Conservation (phyloP, 2,797 vertebrate species). For the Syngnathus rostellatus region DNA sequence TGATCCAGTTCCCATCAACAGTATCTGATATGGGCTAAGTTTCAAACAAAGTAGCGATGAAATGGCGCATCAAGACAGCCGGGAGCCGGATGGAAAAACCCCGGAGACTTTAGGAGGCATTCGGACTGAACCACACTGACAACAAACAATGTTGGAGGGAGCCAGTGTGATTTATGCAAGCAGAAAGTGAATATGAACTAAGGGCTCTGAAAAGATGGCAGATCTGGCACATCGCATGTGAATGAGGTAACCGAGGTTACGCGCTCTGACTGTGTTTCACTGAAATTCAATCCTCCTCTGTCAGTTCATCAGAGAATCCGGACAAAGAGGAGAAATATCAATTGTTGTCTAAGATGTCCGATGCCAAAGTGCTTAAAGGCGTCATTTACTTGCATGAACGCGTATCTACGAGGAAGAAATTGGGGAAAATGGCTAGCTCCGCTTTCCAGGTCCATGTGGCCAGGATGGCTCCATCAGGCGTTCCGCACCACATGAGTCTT, state of each 20-base stretch:
- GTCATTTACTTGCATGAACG: conserved; percentile 8
- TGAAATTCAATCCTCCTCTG: conserved; percentile 30
- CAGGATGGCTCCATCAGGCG: conserved; percentile 15
- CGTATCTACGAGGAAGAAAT: neutral
- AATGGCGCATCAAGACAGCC: conserved; percentile 22
- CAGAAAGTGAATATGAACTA: conserved; percentile 45
- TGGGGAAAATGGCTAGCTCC: conserved; percentile 9
- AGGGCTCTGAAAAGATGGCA: conserved; percentile 27
- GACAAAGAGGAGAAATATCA: conserved; percentile 14
- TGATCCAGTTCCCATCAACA: neutral
- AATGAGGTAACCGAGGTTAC: conserved; percentile 37
- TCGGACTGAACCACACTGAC: conserved; percentile 38
- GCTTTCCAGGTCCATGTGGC: conserved; percentile 12
- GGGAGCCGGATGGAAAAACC: conserved; percentile 26
- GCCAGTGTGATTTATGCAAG: conserved; percentile 37
- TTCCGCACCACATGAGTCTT: conserved; percentile 6
- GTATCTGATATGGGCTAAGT: conserved; percentile 4
- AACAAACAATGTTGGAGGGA: conserved; percentile 30
- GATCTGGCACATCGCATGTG: conserved; percentile 35
- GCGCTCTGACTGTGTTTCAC: conserved; percentile 25
- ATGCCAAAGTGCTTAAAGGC: conserved; percentile 18
- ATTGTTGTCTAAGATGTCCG: neutral
- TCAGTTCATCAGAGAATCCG: conserved; percentile 8
- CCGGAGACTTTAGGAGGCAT: conserved; percentile 22
- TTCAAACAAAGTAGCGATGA: conserved; percentile 27